Percentiles rank a stretch among this genome's conserved stretches.
phyloP scores from a whole-genome alignment of 2,113 vertebrate genomes.

The Hypocryptadius cinnamomeus region DNA sequence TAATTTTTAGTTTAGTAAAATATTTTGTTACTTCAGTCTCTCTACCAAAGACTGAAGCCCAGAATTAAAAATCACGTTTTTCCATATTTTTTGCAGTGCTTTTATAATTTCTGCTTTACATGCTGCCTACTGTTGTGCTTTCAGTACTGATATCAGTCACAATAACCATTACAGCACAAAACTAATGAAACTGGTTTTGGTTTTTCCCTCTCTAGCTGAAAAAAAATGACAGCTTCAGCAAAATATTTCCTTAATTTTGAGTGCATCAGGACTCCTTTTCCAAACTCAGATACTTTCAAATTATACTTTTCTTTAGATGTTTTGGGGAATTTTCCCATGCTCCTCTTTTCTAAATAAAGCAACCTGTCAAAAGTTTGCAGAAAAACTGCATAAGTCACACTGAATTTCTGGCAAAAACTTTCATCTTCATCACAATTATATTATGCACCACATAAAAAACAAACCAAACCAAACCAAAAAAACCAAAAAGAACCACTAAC shows the following conservation, averaged over 20 bases:
- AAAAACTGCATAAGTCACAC: neutral
- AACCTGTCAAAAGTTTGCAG: neutral
- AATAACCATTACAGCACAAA: neutral
- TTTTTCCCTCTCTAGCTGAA: neutral
- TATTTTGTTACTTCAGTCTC: neutral
- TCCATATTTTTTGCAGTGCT: neutral
- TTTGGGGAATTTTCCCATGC: neutral
- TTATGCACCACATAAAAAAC: neutral
- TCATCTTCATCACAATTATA: neutral
- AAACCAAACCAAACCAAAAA: neutral
- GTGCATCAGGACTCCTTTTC: neutral
- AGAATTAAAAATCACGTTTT: neutral
- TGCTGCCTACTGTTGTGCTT: neutral
- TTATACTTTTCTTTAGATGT: neutral
- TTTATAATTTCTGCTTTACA: neutral
- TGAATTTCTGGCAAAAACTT: neutral
- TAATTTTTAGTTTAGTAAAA: neutral
- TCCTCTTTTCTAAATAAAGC: neutral
- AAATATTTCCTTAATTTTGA: neutral
- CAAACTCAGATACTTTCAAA: neutral
- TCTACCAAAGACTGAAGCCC: neutral
- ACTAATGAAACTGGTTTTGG: fast-evolving
- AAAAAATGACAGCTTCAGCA: neutral
- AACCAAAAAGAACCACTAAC: neutral
- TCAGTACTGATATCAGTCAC: neutral